These are phyloP conservation scores for Melangyna quadrimaculata DNA, from an alignment of 2,888 invertebrate genomes.

Conservation along the genomic window DNA sequence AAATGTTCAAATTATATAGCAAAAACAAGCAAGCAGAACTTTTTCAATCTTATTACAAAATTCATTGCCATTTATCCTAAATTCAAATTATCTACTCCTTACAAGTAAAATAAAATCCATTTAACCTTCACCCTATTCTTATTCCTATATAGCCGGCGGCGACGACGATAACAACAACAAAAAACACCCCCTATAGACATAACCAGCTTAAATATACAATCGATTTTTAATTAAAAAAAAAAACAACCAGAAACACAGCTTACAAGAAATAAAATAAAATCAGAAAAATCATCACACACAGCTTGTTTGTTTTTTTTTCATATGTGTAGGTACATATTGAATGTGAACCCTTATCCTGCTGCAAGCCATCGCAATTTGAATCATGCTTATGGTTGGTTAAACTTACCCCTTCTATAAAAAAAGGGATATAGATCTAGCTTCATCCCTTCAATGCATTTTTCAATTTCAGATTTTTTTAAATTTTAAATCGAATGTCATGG, in stretches of 20 bases:
- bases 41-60: slow-evolving; percentile 35
- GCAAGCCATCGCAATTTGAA: neutral
- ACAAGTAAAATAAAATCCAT: slow-evolving; percentile 8
- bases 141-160: neutral
- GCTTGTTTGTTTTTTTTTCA: neutral
- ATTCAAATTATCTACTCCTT: neutral
- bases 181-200: slow-evolving; percentile 6
- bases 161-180: neutral
- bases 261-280: neutral
- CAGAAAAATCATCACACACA: slow-evolving; percentile 1
- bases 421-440: neutral
- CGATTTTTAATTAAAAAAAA: slow-evolving; percentile 58
- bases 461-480: slow-evolving; percentile 53
- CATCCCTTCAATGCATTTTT: slow-evolving; percentile 46
- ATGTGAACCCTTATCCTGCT: slow-evolving; percentile 14
- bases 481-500: slow-evolving; percentile 67
- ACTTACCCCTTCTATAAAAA: neutral
- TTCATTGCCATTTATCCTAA: slow-evolving; percentile 40
- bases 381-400: slow-evolving; percentile 22
- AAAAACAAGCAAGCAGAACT: slow-evolving; percentile 9
- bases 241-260: slow-evolving; percentile 37
- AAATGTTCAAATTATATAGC: slow-evolving; percentile 13
- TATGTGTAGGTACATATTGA: neutral
- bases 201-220: slow-evolving; percentile 37
- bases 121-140: slow-evolving; percentile 38